Base-by-base conservation (phyloP, 2,888 invertebrate genomes). In the Patella ulyssiponensis region DNA sequence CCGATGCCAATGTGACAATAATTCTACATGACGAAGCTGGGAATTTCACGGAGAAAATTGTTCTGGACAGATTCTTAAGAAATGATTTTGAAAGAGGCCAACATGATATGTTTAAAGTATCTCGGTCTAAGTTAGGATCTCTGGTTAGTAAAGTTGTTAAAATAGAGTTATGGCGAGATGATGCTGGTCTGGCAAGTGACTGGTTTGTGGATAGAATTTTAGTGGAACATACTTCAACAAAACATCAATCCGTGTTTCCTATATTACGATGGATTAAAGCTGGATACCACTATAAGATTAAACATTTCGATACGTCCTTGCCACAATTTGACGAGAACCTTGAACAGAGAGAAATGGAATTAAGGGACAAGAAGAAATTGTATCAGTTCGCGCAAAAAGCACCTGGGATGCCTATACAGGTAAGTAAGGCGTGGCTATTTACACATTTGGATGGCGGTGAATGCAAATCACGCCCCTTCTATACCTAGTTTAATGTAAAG, bases 231-330 rank as follows among this genome's bases (percentile, higher is more conserved):
- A 79, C 86, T 52, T 81, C 85, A 52, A 86, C 84, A 9, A 85
- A 88, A 51, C 80, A 81, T 20, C 86, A 85, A 33, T 90, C 82
- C 77, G 85, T 87, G 52, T 91, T 91, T 80, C 93, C 93, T 0
- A 87, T 93, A 14, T 88, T 91, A 80, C 87, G 92, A 51, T 93
- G 92, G 92, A 89, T 93, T 76, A 86, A 88, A 53, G 84, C 91
- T 11, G 84, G 90, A 72, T 84, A 78, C 27, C 87, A 88, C 52
- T 92, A 92, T 82, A 80, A 88, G 56, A 89, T 93, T 74, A 82
- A 87, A 33, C 90, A 91, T 81, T 89, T 89, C 79, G 92, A 92
- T 80, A 91, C 91, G 4, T 85, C 88, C 74, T 85, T 93, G 58
- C 93, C 93, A 0, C 91, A 92, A 83, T 81, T 88, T 64, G 92